Evolutionary conservation across 2,113 vertebrate species (phyloP), one percentile per base, ranked within the genome.

Genomic region (Spermophilus dauricus): DNA sequence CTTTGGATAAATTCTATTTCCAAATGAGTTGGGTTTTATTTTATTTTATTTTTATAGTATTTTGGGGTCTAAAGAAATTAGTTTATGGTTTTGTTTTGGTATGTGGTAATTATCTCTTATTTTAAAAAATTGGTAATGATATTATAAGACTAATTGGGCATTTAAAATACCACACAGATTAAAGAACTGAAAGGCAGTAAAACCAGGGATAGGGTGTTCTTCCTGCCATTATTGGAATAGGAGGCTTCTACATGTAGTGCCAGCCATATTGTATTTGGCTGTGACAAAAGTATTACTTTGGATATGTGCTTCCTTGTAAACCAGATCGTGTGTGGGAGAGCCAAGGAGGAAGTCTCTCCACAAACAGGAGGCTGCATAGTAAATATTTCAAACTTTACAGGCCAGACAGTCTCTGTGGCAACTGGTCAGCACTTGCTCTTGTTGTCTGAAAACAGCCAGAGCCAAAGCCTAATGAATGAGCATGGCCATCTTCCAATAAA

Each of bases 341-440:
- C 61, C 32, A 65, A 65, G 18, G 22, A 91, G 73, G 73, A 86
- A 61, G 42, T 72, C 85, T 69, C 81, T 97, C 72, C 86, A 69
- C 73, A 93, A 93, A 77, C 91, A 89, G 82, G 48, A 94, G 51
- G 24, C 70, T 48, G 10, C 9, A 26, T 56, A 78, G 86, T 83
- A 97, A 94, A 88, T 95, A 97, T 93, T 95, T 94, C 42, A 89
- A 82, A 20, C 65, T 90, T 84, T 90, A n/a, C 20, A 8, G 58
- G 87, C 72, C 85, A 96, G 87, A 42, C 45, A 20, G 80, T 85
- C 67, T 88, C 82, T 87, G 93, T 78, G 88, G 95, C 76, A 63
- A 75, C 85, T 39, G 5, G 22, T 91, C n/a, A 88, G 39, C 4
- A 34, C 61, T 39, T 39, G 22, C 16, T 81, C 32, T 53, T 78